These are phyloP conservation scores for Drosophila oshimai DNA, from an alignment of 1,140 invertebrate species.

Conservation along the genomic window DNA sequence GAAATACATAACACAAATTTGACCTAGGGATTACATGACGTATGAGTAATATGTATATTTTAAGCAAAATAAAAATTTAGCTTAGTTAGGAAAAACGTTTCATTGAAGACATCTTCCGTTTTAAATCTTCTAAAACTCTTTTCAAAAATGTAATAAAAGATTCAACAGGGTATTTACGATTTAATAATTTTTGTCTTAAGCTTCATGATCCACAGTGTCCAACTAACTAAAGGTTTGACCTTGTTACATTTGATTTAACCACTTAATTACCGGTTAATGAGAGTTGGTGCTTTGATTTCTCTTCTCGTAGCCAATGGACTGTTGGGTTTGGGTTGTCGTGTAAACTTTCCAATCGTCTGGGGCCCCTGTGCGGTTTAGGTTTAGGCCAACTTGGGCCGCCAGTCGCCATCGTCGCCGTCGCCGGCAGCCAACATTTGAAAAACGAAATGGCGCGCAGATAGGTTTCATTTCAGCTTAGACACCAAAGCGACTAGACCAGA, in stretches of 20 bases:
- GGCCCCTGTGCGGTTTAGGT: slow-evolving; percentile 42
- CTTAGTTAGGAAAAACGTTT: no score
- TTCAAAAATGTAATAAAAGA: no score
- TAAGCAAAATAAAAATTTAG: no score
- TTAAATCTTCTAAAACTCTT: no score
- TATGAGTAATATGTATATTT: not conserved
- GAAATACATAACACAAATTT: no score
- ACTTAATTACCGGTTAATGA: slow-evolving; percentile 38
- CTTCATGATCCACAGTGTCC: not conserved
- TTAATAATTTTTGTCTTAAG: no score
- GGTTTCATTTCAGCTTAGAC: slow-evolving; percentile 75
- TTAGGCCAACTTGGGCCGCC: slow-evolving; percentile 72
- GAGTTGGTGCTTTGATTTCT: slow-evolving; percentile 14
- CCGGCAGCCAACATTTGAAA: slow-evolving; percentile 70
- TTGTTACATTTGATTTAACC: slow-evolving; percentile 11
- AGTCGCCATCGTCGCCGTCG: slow-evolving; percentile 55
- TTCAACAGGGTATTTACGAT: no score
- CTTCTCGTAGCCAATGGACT: slow-evolving; percentile 34
- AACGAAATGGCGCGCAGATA: slow-evolving; percentile 72
- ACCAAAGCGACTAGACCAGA: slow-evolving; percentile 71
- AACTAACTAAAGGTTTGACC: not conserved
- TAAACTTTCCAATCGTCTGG: slow-evolving; percentile 33
- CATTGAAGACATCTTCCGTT: no score
- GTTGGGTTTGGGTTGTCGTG: slow-evolving; percentile 34
- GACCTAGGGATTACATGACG: not conserved